Evolutionary conservation across 1,140 invertebrate genomes (phyloP), one percentile per base, ranked within the genome.

Genomic region (Zaprionus lachaisei): DNA sequence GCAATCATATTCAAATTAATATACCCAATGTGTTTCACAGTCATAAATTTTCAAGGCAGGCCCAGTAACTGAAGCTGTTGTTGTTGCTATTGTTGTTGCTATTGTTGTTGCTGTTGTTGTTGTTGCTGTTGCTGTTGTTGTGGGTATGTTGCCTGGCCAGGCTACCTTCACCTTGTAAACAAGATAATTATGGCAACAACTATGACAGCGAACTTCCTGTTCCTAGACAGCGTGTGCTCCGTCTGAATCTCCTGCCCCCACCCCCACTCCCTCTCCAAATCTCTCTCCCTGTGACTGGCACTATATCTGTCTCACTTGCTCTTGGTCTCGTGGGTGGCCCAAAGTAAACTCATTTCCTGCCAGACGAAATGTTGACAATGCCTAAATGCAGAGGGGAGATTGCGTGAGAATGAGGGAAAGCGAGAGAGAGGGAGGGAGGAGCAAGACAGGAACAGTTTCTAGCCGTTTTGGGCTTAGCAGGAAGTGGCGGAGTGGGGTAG

Each of bases 1-100:
- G 68, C 85, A 90, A 91, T 90, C 86, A 90, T 91, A 90, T 85
- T 90, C 85, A 90, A 90, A 90, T 90, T 90, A 90, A 90, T 90
- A 91, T 85, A 90, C 86, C 85, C 86, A 91, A 91, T 85, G 86
- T 90, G 81, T 91, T 90, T 79, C 77, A 73, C 67, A 90, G 85
- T 77, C 85, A 90, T 90, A 90, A 90, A 90, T 90, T 90, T 82
- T 73, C 71, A 77, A 79, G 57, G 49, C 81, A 60, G 44, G 37
- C 68, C 61, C 73, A 70, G 55, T 55, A 22, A 47, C 38, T 65
- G 49, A 49, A 54, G 20, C 31, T 38, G 41, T 15, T 51, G 31
- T 34, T 61, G 49, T 22, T 65, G 69, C 57, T 84, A 61, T 62
- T 76, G 62, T 47, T 62, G 65, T 60, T 83, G 49, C 12, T 49